These are phyloP conservation scores for Andricus quercusramuli DNA, from an alignment of 2,888 invertebrate species.

Conservation along the genomic window DNA sequence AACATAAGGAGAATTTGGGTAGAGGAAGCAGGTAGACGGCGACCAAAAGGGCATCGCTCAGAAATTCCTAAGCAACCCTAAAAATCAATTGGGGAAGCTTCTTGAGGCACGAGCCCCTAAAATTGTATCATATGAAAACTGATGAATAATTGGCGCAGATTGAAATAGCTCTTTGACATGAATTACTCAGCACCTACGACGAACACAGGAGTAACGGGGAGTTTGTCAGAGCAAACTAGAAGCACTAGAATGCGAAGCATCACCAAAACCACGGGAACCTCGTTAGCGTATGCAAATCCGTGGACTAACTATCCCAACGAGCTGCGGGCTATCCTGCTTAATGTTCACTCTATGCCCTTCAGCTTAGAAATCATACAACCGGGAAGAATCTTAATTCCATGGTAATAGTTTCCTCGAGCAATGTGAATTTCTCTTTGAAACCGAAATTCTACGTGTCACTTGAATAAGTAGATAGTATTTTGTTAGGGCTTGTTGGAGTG, in stretches of 20 bases:
- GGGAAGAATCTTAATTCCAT: constrained; percentile 64
- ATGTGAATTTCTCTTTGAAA: constrained; percentile 35
- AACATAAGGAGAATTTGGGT: too few species aligned
- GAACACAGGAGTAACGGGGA: constrained; percentile 19
- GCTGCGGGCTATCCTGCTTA: constrained; percentile 65
- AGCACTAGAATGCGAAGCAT: constrained; percentile 68
- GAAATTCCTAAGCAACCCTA: too few species aligned
- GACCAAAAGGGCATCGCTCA: too few species aligned
- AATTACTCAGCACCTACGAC: constrained; percentile 16
- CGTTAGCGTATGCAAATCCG: constrained; percentile 77
- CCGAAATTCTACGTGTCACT: neutral
- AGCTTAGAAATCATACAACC: constrained; percentile 66
- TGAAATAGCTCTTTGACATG: neutral
- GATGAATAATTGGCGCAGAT: neutral
- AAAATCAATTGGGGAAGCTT: neutral
- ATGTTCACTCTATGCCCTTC: constrained; percentile 66
- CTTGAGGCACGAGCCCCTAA: neutral
- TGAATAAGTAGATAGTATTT: constrained; percentile 9
- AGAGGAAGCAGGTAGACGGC: too few species aligned
- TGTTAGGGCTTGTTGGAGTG: neutral
- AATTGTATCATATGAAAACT: neutral
- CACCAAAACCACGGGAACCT: constrained; percentile 74
- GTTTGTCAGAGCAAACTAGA: constrained; percentile 50
- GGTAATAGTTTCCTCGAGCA: constrained; percentile 53
- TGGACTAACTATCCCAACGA: constrained; percentile 71